Percentiles rank a stretch among this genome's conserved stretches.
phyloP scores from a whole-genome alignment of 2,888 invertebrate species.

The Heliconius ethilla region DNA sequence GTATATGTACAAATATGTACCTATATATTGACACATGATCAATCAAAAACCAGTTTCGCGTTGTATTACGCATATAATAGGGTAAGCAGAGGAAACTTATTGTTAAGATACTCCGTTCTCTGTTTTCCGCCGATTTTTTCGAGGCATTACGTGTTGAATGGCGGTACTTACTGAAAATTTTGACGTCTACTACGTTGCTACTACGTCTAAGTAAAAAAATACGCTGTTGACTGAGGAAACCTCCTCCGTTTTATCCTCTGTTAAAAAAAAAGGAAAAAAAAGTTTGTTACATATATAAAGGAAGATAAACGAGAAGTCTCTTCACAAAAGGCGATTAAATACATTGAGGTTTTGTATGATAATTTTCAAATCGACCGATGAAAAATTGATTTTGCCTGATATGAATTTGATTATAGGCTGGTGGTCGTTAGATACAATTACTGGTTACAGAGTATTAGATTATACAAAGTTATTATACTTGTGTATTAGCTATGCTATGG shows the following conservation, averaged over 20 bases:
- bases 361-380: constrained; percentile 77
- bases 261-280: neutral
- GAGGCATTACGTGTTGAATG: no score
- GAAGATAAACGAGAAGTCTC: constrained; percentile 40
- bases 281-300: neutral
- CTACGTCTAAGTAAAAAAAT: no score
- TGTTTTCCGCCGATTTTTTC: no score
- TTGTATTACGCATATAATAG: neutral
- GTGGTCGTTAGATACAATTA: constrained; percentile 75
- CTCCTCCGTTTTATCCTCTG: neutral
- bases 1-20: no score
- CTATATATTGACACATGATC: no score
- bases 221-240: neutral
- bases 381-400: constrained; percentile 80
- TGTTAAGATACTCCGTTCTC: no score
- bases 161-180: no score
- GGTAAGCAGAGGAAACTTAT: neutral
- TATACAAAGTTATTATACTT: constrained; percentile 34
- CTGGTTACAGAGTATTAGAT: constrained; percentile 50
- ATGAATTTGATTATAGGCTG: constrained; percentile 78
- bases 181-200: no score
- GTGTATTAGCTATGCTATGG: constrained; percentile 28
- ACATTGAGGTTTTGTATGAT: constrained; percentile 66
- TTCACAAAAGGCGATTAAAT: constrained; percentile 51
- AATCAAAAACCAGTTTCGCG: no score